Base-by-base conservation (phyloP, 2,797 vertebrate species). In the Hippocampus kuda region DNA sequence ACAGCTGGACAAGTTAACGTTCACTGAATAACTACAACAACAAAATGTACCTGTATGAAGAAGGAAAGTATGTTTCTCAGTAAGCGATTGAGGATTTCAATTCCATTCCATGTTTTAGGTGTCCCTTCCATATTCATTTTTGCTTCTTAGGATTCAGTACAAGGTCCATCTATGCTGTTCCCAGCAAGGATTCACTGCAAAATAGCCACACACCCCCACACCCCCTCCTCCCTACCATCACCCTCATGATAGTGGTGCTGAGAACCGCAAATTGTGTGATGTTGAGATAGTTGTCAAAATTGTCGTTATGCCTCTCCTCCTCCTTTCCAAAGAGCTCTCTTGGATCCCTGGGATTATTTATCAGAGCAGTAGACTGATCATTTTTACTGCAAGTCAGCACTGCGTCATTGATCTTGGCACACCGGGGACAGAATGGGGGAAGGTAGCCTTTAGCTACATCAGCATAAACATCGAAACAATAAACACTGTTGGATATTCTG, bases 271-370 rank as follows among this genome's bases (percentile, higher is more conserved):
- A 69, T 60, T 66, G 65, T 68, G 26, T 65, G 71, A 80, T 75
- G 66, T 42, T 76, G 41, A 56, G 68, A 69, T 68, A 67, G 49
- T 66, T 60, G 68, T 70, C 57, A 41, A 72, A 69, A 78, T 72
- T 12, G 53, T 41, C 60, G 67, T 69, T 73, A 24, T 10, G 11
- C n/a, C 11, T 5, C 56, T 24, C 26, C 26, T 7, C 13, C 69
- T 49, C 65, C 48, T 20, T 46, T 20, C 62, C 71, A 67, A 71
- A 72, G 71, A 78, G 69, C 71, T 72, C 75, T 77, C 77, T 74
- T 69, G 74, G 82, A 84, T 85, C 83, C 80, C 49, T 73, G 51
- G 72, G 77, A 79, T 84, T 86, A 85, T 81, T 82, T 83, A 75
- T 79, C 72, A 74, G 71, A 72, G 72, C 76, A 67, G 72, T 81